Evolutionary conservation across 2,797 vertebrate species (phyloP).

Genomic region (Acrossocheilus fasciatus): DNA sequence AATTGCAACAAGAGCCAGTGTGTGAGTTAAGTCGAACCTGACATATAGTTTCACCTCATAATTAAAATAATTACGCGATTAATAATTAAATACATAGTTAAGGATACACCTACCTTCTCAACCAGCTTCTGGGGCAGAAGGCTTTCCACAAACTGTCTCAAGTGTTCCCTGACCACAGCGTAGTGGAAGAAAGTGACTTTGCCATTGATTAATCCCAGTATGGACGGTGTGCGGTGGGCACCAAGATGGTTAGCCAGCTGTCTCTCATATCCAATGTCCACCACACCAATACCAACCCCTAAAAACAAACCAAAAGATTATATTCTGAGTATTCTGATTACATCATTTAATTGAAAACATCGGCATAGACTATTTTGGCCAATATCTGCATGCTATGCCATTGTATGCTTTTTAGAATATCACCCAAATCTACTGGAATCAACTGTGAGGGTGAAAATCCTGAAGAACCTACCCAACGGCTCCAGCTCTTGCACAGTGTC

Average conservation of each 20-base stretch:
- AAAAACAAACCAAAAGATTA: not conserved
- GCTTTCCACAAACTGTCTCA: slow-evolving; percentile 91
- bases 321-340: not conserved
- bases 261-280: slow-evolving; percentile 91
- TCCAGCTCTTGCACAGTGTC: slow-evolving; percentile 91
- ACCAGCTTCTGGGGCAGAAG: slow-evolving; percentile 90
- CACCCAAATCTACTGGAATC: not conserved
- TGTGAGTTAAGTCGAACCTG: not conserved
- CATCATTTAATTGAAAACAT: not conserved
- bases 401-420: not conserved
- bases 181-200: slow-evolving; percentile 92
- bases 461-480: slow-evolving; percentile 78
- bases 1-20: not conserved
- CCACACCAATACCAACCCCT: slow-evolving; percentile 95
- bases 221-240: slow-evolving; percentile 89
- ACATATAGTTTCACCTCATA: not conserved
- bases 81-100: not conserved
- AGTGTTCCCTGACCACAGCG: slow-evolving; percentile 84
- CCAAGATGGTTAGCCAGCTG: slow-evolving; percentile 92
- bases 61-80: not conserved
- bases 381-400: not conserved
- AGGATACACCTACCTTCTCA: slow-evolving; percentile 81
- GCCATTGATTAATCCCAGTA: slow-evolving; percentile 91
- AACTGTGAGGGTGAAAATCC: not conserved
- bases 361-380: no score